These are phyloP conservation scores for Porphyrio hochstetteri DNA, from an alignment of 2,113 vertebrate species.

Conservation along the genomic window DNA sequence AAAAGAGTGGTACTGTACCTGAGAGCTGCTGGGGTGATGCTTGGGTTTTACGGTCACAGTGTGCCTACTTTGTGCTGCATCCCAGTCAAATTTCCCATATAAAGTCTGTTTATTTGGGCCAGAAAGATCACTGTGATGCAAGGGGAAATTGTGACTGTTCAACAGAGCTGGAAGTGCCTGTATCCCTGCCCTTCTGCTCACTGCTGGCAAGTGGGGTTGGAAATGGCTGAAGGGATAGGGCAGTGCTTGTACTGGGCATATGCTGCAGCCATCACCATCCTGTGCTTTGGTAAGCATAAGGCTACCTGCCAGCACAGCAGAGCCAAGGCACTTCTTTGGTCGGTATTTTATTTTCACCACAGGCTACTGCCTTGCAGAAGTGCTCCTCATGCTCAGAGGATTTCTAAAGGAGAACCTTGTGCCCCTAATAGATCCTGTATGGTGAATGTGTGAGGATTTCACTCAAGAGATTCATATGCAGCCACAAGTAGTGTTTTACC, in stretches of 20 bases:
- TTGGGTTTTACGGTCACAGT: background rate
- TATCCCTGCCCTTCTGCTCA: background rate
- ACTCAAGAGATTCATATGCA: background rate
- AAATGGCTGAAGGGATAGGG: background rate
- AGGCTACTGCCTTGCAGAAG: background rate
- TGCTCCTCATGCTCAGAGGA: background rate
- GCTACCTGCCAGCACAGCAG: background rate
- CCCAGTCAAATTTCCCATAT: background rate
- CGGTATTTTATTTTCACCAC: background rate
- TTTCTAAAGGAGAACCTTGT: background rate
- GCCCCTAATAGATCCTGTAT: background rate
- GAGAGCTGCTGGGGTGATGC: background rate
- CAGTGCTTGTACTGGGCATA: background rate
- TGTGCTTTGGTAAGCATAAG: background rate
- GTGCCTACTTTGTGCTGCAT: background rate
- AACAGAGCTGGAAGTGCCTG: background rate
- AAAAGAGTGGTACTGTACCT: background rate
- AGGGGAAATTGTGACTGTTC: background rate
- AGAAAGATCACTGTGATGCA: background rate
- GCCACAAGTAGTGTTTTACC: background rate
- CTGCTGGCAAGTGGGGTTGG: background rate
- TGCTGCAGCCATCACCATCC: background rate
- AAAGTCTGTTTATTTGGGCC: background rate
- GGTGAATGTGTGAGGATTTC: background rate
- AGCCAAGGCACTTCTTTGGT: background rate